Evolutionary conservation across 2,888 invertebrate genomes (phyloP), one percentile per base, ranked within the genome.

Genomic region (Periphyllus acericola): DNA sequence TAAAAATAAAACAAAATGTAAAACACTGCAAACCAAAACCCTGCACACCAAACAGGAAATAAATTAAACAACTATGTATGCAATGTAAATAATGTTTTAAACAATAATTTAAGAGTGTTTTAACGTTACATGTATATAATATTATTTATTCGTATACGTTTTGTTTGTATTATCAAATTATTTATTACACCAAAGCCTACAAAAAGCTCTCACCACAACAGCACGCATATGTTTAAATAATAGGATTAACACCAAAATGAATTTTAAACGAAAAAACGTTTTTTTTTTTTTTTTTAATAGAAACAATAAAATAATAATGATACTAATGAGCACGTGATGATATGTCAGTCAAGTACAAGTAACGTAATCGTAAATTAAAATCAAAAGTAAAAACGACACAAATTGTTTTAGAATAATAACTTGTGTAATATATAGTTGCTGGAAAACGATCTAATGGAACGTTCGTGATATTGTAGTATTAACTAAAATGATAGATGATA

Each of bases 11-110:
- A 71, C 79, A 85, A 85, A 86, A 71, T 79, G 29, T 86, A 79
- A 81, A 87, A 87, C 80, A 87, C 87, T 72, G 79, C 87, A 87
- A 87, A 87, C 87, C 72, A 74, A 87, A 87, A 87, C 87, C 87
- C 87, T 81, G 80, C 87, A 81, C 87, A 87, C 80, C 79, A 80
- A 87, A 87, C 87, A 80, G 87, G 72, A 87, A 81, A 74, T 87
- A 72, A 86, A 86, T 79, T 80, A 80, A 71, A 74, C 40, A 74
- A 81, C 79, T 72, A 80, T 60, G 21, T 36, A 74, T 36, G 78
- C 78, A 78, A 74, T 36, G 74, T 36, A 74, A 74, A 74, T 74
- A 74, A 36, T 84, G 40, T 76, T 66, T 76, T 40, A 60, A 75
- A 83, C 40, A 75, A 84, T 76, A 66, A 71, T 81, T 81, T 81